phyloP scores from a whole-genome alignment of 2,888 invertebrate genomes.

The Epistrophella euchroma region DNA sequence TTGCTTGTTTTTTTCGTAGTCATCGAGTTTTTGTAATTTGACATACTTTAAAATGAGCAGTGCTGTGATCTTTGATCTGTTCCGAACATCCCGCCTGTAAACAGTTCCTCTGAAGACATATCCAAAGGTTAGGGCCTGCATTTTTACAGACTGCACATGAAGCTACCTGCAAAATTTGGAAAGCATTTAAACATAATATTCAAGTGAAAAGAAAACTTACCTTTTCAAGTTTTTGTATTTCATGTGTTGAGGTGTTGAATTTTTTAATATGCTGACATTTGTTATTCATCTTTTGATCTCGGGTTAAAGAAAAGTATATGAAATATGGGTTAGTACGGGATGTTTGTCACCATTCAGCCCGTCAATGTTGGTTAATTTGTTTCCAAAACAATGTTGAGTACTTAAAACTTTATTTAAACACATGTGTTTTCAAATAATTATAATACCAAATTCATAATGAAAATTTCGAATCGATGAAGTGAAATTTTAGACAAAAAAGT shows the following conservation, averaged over 20 bases:
- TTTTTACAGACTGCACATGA: constrained; percentile 90
- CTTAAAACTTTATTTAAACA: constrained; percentile 41
- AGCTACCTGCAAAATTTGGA: constrained; percentile 82
- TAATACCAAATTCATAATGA: constrained; percentile 53
- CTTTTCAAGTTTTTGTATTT: constrained; percentile 79
- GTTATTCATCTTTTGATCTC: constrained; percentile 65
- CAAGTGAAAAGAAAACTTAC: constrained; percentile 71
- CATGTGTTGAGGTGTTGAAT: constrained; percentile 68
- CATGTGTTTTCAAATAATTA: constrained; percentile 54
- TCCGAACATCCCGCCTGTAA: constrained; percentile 93
- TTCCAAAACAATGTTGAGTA: constrained; percentile 33
- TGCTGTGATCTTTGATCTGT: constrained; percentile 92
- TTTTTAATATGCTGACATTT: constrained; percentile 74
- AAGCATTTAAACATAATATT: background rate
- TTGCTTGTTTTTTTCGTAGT: background rate
- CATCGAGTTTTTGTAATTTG: background rate
- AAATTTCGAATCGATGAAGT: constrained; percentile 65
- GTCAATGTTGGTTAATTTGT: constrained; percentile 16
- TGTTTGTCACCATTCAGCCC: constrained; percentile 55
- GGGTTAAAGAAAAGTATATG: constrained; percentile 40
- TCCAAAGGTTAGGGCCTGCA: constrained; percentile 92
- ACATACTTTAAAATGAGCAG: constrained; percentile 89
- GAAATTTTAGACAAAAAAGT: constrained; percentile 70
- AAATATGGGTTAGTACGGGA: constrained; percentile 46
- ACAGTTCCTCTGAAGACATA: constrained; percentile 92